phyloP scores from a whole-genome alignment of 2,888 invertebrate genomes.

The Aspidiotus destructor region DNA sequence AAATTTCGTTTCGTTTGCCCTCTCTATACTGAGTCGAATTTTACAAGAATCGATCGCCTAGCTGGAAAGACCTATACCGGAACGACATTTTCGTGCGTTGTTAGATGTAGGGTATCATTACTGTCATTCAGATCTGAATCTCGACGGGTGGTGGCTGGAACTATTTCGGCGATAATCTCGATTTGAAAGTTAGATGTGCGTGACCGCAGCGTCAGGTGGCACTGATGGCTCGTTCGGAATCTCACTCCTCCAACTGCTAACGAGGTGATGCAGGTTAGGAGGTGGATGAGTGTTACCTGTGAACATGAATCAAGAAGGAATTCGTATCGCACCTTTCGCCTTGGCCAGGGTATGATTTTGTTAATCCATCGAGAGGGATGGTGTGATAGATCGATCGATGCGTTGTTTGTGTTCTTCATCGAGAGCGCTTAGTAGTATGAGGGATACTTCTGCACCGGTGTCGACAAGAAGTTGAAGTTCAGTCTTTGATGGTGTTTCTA shows the following conservation, averaged over 20 bases:
- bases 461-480: too few species aligned
- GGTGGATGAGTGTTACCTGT: slow-evolving; percentile 2
- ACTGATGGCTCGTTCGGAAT: slow-evolving; percentile 1
- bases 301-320: slow-evolving; percentile 1
- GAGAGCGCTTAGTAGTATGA: slow-evolving; percentile 2
- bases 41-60: too few species aligned
- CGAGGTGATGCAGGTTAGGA: slow-evolving; percentile 2
- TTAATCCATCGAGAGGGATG: too few species aligned
- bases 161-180: slow-evolving; percentile 1
- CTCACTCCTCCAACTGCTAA: slow-evolving; percentile 2
- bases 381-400: slow-evolving; percentile 2
- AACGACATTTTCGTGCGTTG: too few species aligned
- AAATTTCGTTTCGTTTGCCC: too few species aligned
- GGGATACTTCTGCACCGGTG: too few species aligned
- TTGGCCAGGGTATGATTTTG: too few species aligned
- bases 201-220: slow-evolving; percentile 1
- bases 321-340: not conserved
- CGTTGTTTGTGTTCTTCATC: not conserved
- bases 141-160: slow-evolving; percentile 3
- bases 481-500: too few species aligned
- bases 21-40: too few species aligned
- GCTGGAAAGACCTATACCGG: too few species aligned
- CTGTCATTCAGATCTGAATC: slow-evolving; percentile 2
- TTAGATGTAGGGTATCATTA: too few species aligned
- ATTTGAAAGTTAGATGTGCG: not conserved